Base-by-base conservation (phyloP, 2,113 vertebrate genomes). In the Dasyurus viverrinus region DNA sequence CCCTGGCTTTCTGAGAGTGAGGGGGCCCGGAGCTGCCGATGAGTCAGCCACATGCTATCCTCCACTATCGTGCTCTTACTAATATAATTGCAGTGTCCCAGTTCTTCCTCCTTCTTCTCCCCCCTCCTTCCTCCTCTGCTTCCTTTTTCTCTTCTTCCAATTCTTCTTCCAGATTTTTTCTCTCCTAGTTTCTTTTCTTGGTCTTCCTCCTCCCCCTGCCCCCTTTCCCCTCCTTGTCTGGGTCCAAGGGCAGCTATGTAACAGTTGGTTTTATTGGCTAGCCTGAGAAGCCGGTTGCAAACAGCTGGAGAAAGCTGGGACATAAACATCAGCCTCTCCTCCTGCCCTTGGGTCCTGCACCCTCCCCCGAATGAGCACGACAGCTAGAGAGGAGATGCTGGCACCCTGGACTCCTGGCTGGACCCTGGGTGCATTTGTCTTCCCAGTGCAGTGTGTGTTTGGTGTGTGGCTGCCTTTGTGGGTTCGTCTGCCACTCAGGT, bases 381-480 rank as follows among this genome's bases (percentile, higher is more conserved):
- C 1, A 11, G 7, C 68, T 36, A 68, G 60, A 5, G 1, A 68
- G 30, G 60, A 68, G 60, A 30, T 68, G 30, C 60, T 36, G 30
- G 27, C 30, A 30, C 30, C 60, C 30, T 16, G 30, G 12, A 68
- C 36, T 68, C 30, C 36, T 14, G 30, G 30, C 60, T n/a, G 30
- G 60, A 68, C 3, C 1, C 30, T 68, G 57, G 3, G 11, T 68
- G 30, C 12, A 36, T 16, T 68, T 68, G 30, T 76, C 68, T 42
- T 22, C 36, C 42, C 68, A 22, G 68, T 42, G 68, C n/a, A 36
- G 30, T 68, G 60, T 68, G 30, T 68, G 30, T 30, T 60, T 30
- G 27, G 27, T 30, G 42, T 90, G 94, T 52, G 96, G 42, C 94
- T 93, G 92, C 93, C 91, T 90, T 50, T 26, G 42, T 2, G 42